phyloP scores from a whole-genome alignment of 2,113 vertebrate species.

The Gobiocypris rarus region DNA sequence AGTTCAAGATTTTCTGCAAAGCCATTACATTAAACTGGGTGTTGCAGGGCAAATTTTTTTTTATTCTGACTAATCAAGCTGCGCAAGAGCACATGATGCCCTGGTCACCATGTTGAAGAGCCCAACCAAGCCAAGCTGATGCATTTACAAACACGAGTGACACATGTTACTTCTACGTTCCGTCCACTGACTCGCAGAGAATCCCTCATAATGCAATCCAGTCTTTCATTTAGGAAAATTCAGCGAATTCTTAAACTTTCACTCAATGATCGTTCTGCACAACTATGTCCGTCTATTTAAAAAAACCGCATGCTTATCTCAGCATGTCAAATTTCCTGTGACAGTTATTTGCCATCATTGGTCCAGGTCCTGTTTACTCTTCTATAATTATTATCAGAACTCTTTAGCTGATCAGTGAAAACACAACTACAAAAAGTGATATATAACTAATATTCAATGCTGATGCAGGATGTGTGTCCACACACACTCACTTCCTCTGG shows the following conservation, averaged over 20 bases:
- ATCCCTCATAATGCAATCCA: not conserved
- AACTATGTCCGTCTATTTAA: not conserved
- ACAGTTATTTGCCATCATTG: not conserved
- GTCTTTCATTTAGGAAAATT: not conserved
- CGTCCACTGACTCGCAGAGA: constrained; percentile 10
- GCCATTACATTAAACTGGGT: not conserved
- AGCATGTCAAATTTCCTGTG: not conserved
- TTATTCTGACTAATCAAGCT: not conserved
- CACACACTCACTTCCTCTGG: constrained; percentile 5
- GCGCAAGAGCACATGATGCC: not conserved
- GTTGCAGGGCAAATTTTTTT: not conserved
- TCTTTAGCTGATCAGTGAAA: constrained; percentile 27
- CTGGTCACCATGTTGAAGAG: constrained; percentile 11
- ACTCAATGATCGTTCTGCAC: not conserved
- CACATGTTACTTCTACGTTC: not conserved
- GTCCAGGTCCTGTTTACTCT: not conserved
- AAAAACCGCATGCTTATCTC: not conserved
- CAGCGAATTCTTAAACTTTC: not conserved
- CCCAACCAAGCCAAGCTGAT: constrained; percentile 33
- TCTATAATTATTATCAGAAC: not conserved
- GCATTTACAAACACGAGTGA: not conserved
- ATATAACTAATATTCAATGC: not conserved
- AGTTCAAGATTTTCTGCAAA: not conserved
- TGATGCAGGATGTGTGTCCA: constrained; percentile 15
- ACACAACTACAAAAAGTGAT: not conserved